Conservation (phyloP, 2,113 vertebrate genomes). For the Mixornis gularis region DNA sequence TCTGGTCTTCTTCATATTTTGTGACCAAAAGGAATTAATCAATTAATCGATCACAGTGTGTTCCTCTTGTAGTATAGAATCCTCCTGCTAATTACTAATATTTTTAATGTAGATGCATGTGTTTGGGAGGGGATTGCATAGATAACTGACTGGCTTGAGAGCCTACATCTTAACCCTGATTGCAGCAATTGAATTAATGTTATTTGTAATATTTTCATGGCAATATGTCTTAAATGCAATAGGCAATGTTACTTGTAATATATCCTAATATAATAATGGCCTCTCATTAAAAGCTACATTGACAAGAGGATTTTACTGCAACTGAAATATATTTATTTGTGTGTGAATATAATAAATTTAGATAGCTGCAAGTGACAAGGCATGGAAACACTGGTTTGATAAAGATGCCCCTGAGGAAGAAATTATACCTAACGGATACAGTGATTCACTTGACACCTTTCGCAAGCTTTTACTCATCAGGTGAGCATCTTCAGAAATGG, state of each 20-base stretch:
- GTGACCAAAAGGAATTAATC: not conserved
- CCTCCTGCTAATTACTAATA: not conserved
- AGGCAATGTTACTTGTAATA: not conserved
- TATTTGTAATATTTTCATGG: not conserved
- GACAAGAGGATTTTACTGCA: not conserved
- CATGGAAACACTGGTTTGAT: constrained; percentile 76
- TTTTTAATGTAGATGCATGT: not conserved
- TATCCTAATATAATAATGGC: not conserved
- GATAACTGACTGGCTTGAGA: not conserved
- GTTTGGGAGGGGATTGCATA: not conserved
- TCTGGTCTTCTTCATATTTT: not conserved
- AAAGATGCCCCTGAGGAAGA: constrained; percentile 75
- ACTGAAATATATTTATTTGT: not conserved
- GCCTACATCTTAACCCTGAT: not conserved
- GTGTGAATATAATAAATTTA: constrained; percentile 19
- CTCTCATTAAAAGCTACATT: not conserved
- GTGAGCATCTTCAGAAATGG: constrained; percentile 36
- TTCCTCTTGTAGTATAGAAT: not conserved
- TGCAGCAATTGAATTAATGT: not conserved
- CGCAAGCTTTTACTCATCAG: constrained; percentile 75
- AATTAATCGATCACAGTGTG: not conserved
- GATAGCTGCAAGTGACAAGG: constrained; percentile 68
- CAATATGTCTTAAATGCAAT: not conserved
- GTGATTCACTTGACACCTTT: constrained; percentile 69
- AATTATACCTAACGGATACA: constrained; percentile 74